Evolutionary conservation across 1,140 invertebrate genomes (phyloP).

Genomic region (Musca domestica): DNA sequence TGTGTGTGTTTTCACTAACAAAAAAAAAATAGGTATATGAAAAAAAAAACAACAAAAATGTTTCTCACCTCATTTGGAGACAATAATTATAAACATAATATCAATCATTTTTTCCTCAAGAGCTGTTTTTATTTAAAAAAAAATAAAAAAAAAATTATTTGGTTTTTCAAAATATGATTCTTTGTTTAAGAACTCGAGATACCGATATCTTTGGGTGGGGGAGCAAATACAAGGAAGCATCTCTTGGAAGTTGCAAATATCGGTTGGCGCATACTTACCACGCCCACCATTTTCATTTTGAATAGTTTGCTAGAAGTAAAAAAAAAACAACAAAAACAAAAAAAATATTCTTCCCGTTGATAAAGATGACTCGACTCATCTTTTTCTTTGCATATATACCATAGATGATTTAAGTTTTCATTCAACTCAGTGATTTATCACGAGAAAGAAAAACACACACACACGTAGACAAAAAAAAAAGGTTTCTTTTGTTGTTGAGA

Average conservation of each 20-base stretch:
- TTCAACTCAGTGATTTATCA: neutral
- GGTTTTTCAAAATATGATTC: slow-evolving; percentile 6
- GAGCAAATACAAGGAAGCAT: neutral
- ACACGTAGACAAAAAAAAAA: slow-evolving; percentile 19
- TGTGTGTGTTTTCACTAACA: slow-evolving; percentile 13
- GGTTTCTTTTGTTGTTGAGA: slow-evolving; percentile 14
- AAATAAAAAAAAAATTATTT: slow-evolving; percentile 18
- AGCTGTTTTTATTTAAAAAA: slow-evolving; percentile 6
- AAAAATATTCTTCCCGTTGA: slow-evolving; percentile 26
- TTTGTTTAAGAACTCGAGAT: slow-evolving; percentile 8
- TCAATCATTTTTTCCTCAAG: slow-evolving; percentile 15
- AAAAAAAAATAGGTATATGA: slow-evolving; percentile 9
- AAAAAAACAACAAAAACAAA: slow-evolving; percentile 28
- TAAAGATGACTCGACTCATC: slow-evolving; percentile 1
- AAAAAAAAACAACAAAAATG: slow-evolving; percentile 17
- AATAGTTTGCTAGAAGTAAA: slow-evolving; percentile 16
- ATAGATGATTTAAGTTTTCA: too few relatives aligned
- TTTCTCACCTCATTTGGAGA: slow-evolving; percentile 13
- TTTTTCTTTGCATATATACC: too few relatives aligned
- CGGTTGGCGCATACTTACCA: slow-evolving; percentile 23
- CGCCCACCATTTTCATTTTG: slow-evolving; percentile 15
- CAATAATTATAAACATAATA: slow-evolving; percentile 12
- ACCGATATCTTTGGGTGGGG: neutral
- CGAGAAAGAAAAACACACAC: slow-evolving; percentile 8
- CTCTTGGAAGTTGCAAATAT: slow-evolving; percentile 9